These are phyloP conservation scores for Pocota personata DNA, from an alignment of 2,888 invertebrate genomes.

Conservation along the genomic window DNA sequence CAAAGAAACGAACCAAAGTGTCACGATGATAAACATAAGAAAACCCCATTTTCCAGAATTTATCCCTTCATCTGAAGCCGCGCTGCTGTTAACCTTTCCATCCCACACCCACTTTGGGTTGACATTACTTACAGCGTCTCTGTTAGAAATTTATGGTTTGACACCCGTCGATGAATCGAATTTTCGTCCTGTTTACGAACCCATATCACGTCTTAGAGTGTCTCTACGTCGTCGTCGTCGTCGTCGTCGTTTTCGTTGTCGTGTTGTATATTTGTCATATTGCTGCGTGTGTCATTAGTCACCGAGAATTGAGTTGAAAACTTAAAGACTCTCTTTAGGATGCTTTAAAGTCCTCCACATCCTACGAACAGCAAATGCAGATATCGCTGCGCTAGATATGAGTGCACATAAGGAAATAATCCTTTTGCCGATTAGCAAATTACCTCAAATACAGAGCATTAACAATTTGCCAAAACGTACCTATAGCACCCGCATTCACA, in stretches of 20 bases:
- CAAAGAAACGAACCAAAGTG: constrained; percentile 35
- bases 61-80: constrained; percentile 40
- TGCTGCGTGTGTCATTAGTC: constrained; percentile 46
- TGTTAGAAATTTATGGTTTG: constrained; percentile 71
- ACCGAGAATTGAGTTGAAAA: constrained; percentile 16
- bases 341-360: background rate
- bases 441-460: constrained; percentile 52
- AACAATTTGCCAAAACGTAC: constrained; percentile 52
- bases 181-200: constrained; percentile 61
- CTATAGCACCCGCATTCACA: constrained; percentile 6
- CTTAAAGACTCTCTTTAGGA: constrained; percentile 32
- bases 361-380: background rate
- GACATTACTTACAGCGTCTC: constrained; percentile 59
- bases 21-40: constrained; percentile 48
- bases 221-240: constrained; percentile 8
- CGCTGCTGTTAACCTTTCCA: background rate
- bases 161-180: constrained; percentile 65
- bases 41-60: constrained; percentile 21
- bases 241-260: background rate
- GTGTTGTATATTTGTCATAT: constrained; percentile 46
- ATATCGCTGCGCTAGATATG: background rate
- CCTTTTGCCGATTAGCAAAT: constrained; percentile 62
- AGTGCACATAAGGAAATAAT: constrained; percentile 40
- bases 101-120: background rate
- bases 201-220: constrained; percentile 53